Evolutionary conservation across 2,113 vertebrate genomes (phyloP).

Genomic region (Tetrao urogallus): DNA sequence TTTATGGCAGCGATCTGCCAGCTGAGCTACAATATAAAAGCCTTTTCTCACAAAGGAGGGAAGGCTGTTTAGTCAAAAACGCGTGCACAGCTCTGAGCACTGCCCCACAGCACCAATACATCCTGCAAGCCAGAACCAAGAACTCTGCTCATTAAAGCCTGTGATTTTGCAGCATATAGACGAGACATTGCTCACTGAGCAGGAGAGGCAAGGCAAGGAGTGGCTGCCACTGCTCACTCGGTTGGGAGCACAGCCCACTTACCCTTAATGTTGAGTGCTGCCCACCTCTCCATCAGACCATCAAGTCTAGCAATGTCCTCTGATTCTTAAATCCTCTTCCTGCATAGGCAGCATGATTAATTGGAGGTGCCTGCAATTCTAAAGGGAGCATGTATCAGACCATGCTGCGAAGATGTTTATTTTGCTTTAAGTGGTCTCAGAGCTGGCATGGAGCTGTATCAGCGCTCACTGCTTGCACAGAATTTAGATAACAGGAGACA

Average conservation of each 20-base stretch:
- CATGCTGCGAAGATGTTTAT: conserved; percentile 49
- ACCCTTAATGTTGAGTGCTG: not conserved
- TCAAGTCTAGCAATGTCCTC: not conserved
- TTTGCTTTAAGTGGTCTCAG: conserved; percentile 48
- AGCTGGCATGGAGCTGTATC: not conserved
- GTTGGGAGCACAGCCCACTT: not conserved
- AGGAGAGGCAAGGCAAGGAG: not conserved
- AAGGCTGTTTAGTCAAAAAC: not conserved
- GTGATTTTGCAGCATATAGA: not conserved
- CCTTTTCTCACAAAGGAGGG: not conserved
- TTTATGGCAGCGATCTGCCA: not conserved
- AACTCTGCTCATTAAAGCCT: not conserved
- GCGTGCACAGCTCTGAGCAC: rapidly evolving
- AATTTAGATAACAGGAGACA: conserved; percentile 23
- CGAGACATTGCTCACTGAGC: not conserved
- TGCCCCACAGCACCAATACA: not conserved
- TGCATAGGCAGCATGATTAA: conserved; percentile 47
- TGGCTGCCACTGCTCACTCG: rapidly evolving
- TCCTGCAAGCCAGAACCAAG: not conserved
- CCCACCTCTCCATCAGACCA: not conserved
- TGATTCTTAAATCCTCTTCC: conserved; percentile 16
- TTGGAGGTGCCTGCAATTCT: conserved; percentile 32
- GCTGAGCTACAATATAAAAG: not conserved
- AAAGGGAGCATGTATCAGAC: conserved; percentile 21
- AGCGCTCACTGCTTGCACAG: not conserved